Evolutionary conservation across 1,140 invertebrate species (phyloP).

Genomic region (Patella vulgata): DNA sequence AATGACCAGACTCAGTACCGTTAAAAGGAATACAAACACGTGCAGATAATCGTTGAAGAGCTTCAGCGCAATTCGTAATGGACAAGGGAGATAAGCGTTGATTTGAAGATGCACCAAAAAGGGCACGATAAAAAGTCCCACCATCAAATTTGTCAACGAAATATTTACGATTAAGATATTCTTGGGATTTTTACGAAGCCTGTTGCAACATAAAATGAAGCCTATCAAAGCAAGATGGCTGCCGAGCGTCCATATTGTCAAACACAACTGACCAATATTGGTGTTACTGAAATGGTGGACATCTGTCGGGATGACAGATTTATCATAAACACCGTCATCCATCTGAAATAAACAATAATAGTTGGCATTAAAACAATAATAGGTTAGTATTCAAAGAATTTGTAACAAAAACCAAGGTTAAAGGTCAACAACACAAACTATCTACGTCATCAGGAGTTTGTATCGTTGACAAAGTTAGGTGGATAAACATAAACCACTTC

Average conservation of each 20-base stretch:
- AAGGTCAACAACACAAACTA: too few species aligned
- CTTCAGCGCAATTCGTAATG: too few species aligned
- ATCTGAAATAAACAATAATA: too few species aligned
- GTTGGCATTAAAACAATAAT: too few species aligned
- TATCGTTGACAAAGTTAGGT: too few species aligned
- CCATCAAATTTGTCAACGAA: slow-evolving; percentile 26
- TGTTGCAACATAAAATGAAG: slow-evolving; percentile 25
- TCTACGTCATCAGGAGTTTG: too few species aligned
- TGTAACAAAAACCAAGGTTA: too few species aligned
- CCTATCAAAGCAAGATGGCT: slow-evolving; percentile 33
- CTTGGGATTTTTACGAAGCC: slow-evolving; percentile 29
- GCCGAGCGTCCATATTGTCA: slow-evolving; percentile 26
- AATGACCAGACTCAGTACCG: slow-evolving; percentile 21
- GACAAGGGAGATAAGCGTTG: too few species aligned
- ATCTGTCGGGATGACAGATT: too few species aligned
- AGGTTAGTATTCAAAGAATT: too few species aligned
- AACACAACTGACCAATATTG: slow-evolving; percentile 30
- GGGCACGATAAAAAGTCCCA: slow-evolving; percentile 36
- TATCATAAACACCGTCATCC: too few species aligned
- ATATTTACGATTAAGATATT: slow-evolving; percentile 36
- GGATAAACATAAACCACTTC: too few species aligned
- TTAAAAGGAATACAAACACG: slow-evolving; percentile 19
- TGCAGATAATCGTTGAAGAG: slow-evolving; percentile 18
- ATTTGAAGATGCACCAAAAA: slow-evolving; percentile 26
- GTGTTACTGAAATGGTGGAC: slow-evolving; percentile 10